Percentiles rank a stretch among this genome's conserved stretches.
phyloP scores from a whole-genome alignment of 2,888 invertebrate genomes.

The Drosophila neonasuta region DNA sequence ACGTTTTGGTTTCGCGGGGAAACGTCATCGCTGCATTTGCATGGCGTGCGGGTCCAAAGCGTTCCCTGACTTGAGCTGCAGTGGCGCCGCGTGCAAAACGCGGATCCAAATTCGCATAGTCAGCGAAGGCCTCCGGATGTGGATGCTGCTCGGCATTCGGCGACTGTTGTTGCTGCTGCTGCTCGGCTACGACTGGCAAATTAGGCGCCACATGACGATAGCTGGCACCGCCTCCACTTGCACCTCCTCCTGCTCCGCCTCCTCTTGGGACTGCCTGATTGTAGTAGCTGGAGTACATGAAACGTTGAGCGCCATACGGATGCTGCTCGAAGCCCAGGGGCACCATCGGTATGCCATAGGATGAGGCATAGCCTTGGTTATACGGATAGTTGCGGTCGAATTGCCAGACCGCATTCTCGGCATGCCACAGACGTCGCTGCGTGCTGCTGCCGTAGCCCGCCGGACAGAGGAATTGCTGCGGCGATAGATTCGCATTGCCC shows the following conservation, averaged over 20 bases:
- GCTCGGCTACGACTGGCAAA: conserved; percentile 21
- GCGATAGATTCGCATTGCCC: conserved; percentile 4
- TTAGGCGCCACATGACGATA: conserved; percentile 43
- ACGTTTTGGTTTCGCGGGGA: conserved; percentile 58
- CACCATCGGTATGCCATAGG: conserved; percentile 65
- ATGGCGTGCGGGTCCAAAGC: conserved; percentile 38
- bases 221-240: neutral
- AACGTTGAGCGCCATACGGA: conserved; percentile 55
- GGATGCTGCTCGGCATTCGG: conserved; percentile 18
- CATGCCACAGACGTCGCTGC: conserved; percentile 67
- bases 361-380: conserved; percentile 60
- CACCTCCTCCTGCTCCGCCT: conserved; percentile 8
- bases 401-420: conserved; percentile 69
- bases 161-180: conserved; percentile 7
- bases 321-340: conserved; percentile 64
- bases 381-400: conserved; percentile 73
- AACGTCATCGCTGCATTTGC: conserved; percentile 17
- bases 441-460: conserved; percentile 55
- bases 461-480: conserved; percentile 59
- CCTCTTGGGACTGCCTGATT: conserved; percentile 45
- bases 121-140: conserved; percentile 12
- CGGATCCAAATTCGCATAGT: conserved; percentile 25
- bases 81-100: conserved; percentile 40
- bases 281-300: conserved; percentile 62
- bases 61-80: conserved; percentile 31